Conservation (phyloP, 2,113 vertebrate species). For the Antennarius striatus region DNA sequence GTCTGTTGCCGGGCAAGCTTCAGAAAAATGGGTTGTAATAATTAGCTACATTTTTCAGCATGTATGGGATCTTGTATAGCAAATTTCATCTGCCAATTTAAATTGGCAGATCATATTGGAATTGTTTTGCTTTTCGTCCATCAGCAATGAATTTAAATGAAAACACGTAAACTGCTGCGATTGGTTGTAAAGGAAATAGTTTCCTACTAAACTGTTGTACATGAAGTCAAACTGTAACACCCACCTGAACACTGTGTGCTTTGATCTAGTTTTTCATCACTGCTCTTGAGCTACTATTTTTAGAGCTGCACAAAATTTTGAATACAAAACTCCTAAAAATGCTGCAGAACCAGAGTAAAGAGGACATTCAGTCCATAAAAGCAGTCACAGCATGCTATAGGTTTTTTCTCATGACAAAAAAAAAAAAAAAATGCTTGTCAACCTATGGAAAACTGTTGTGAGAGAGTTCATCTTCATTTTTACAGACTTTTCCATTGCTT, state of each 20-base stretch:
- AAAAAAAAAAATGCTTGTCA: too few species aligned
- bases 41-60: too few species aligned
- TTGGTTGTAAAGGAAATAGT: neutral
- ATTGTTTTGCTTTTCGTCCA: neutral
- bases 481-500: too few species aligned
- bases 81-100: too few species aligned
- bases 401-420: too few species aligned
- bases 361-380: constrained; percentile 10
- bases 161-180: neutral
- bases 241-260: neutral
- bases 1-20: too few species aligned
- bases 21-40: too few species aligned
- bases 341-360: constrained; percentile 19
- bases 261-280: constrained; percentile 15
- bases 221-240: neutral
- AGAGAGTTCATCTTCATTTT: too few species aligned
- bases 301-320: constrained; percentile 40
- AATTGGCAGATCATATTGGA: neutral
- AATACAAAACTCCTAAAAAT: constrained; percentile 29
- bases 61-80: too few species aligned
- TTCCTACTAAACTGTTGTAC: neutral
- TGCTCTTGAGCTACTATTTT: constrained; percentile 52
- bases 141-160: neutral
- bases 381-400: neutral
- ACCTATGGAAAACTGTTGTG: too few species aligned